A percentile compares a stretch with the other conserved stretches of the same genome.
These are phyloP conservation scores for Emydoidea blandingii DNA, from an alignment of 2,797 vertebrate genomes.

Conservation along the genomic window DNA sequence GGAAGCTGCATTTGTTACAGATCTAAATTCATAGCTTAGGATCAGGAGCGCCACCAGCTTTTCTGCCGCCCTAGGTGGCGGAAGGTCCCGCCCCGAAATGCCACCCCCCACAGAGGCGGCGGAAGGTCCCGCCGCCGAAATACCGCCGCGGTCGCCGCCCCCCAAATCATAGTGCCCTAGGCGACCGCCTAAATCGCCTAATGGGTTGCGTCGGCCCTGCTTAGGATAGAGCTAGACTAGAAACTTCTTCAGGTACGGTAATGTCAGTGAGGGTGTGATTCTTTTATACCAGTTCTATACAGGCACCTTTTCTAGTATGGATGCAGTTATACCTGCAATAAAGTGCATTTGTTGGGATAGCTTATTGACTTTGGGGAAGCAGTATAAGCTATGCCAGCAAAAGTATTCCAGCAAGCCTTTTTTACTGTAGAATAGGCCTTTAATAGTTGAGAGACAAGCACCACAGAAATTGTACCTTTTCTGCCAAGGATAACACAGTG, in stretches of 20 bases:
- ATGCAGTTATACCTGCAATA: not conserved
- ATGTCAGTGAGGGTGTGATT: not conserved
- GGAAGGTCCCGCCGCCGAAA: no score
- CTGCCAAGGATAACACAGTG: slow-evolving; percentile 96
- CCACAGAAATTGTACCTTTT: slow-evolving; percentile 88
- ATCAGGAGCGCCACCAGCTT: not conserved
- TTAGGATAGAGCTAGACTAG: not conserved
- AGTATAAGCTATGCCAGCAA: not conserved
- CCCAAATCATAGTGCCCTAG: no score
- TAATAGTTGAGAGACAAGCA: not conserved
- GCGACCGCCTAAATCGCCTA: no score
- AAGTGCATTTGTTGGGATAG: not conserved
- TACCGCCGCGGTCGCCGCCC: no score
- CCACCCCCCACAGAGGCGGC: no score
- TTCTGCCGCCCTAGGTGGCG: no score
- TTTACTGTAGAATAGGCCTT: not conserved
- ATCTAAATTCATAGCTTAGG: not conserved
- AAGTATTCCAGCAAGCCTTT: not conserved
- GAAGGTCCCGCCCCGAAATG: no score
- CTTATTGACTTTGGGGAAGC: not conserved
- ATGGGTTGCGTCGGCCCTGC: no score
- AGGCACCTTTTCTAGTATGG: not conserved
- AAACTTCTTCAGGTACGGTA: not conserved
- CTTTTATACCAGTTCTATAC: not conserved
- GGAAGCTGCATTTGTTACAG: not conserved